Evolutionary conservation across 53 echinoderm and acorn worm species (phyloP), one percentile per base, ranked within the genome.

Genomic region (Luidia sarsii): DNA sequence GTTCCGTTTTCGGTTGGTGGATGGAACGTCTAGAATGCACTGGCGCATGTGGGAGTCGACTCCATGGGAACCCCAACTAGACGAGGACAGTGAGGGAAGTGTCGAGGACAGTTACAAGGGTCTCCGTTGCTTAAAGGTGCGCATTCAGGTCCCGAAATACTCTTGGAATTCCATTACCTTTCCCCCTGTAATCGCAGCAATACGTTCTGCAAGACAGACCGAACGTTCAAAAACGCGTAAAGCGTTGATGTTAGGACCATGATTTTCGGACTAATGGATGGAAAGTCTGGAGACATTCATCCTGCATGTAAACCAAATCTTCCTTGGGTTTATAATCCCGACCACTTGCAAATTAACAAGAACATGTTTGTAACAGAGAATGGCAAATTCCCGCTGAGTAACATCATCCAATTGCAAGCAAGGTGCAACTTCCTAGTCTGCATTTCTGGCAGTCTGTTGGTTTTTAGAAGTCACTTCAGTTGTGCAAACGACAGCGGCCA

Each of bases 11-110:
- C 11, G 8, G 19, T 15, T 8, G 35, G 22, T 16, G 6, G 55
- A 68, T 9, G 82, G 68, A 8, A n/a, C 4, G 10, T 28, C 21
- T 29, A 20, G 35, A 18, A 82, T 82, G 82, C 51, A 54, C 48
- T 82, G 65, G 33, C 50, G 65, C 10, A 67, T 82, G 82, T 82
- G 82, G 82, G 52, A 21, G 10, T 29, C 49, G 10, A 50, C 45
- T 19, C 50, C 50, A 30, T 82, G 82, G 82, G 33, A 67, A 36
- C 82, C 82, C 50, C n/a, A 51, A 33, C 30, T 28, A 25, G 54
- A 53, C 20, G 31, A 20, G 7, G 72, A 72, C 39, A 16, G 18
- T 7, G 9, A 27, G 4, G 53, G n/a, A 18, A 35, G 15, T 22
- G 48, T 33, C 19, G 32, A 51, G 21, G 72, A 72, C 15, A 21